Base-by-base conservation (phyloP, 1,140 invertebrate species). In the Drosophila jambulina region DNA sequence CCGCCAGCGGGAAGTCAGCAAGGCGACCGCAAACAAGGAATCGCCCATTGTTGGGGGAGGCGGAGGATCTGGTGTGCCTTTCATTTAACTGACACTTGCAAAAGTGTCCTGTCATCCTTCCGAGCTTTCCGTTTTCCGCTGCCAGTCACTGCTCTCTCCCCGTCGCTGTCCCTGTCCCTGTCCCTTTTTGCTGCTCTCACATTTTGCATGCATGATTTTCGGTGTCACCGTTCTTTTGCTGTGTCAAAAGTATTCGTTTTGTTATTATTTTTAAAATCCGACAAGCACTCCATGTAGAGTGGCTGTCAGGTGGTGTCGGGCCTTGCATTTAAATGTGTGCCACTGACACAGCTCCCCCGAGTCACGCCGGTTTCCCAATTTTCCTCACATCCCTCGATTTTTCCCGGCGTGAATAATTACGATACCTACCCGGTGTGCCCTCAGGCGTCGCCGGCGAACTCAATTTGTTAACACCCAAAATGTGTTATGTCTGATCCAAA, bases 281-380 rank as follows among this genome's bases (percentile, higher is more conserved):
- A 87, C 84, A 87, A 68, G 72, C 84, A 87, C 84, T 87, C 85
- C 77, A 70, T 74, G 84, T 84, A 78, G 85, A 87, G 84, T 87
- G 84, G 80, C 84, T 87, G 84, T 88, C 84, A 87, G 84, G 84
- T 88, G 84, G 85, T 84, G 84, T 87, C 84, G 87, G 69, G 57
- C 64, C 72, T 62, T 64, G 68, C 51, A 68, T 77, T 83, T 80
- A 49, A 61, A 56, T 56, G 53, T 77, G 64, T 82, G 83, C 59
- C 85, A 82, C 62, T 87, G 82, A 86, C 82, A 86, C 76, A 64
- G 48, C 63, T 51, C 36, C 45, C 29, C 42, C 51, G 17, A 36
- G 43, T 38, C 54, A 8, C 62, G 25, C 17, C 51, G 23, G 8
- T 38, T 38, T 56, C 29, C 59, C 17, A 53, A 53, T 34, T 67